Base-by-base conservation (phyloP, 2,797 vertebrate species). In the Silurus lanzhouensis region DNA sequence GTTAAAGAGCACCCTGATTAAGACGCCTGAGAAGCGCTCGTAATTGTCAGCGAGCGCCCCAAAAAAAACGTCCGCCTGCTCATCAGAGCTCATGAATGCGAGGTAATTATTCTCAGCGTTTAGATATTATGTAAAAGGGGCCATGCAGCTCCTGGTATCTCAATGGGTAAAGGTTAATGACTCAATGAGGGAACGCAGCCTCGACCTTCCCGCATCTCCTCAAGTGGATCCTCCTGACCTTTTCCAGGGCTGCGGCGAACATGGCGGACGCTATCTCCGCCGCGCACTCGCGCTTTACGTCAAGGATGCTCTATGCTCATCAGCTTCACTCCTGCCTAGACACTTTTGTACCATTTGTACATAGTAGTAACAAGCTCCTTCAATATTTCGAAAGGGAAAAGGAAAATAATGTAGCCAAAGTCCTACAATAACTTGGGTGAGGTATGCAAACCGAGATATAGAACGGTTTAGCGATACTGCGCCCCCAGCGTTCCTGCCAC, bases 151-250 rank as follows among this genome's bases (percentile, higher is more conserved):
- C 84, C 82, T 61, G 68, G 63, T 86, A 78, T 87, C 88, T 86
- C 86, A 89, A 86, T 90, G 92, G 90, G 92, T 89, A 93, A 93
- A 95, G 94, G 94, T 95, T 94, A 95, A 95, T 94, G 91, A 91
- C 91, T 92, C 87, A 84, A 88, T 91, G 82, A 88, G 90, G 89
- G 87, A 88, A 90, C 90, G 87, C 91, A 90, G 70, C 87, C 91
- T 90, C 86, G 84, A 86, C 88, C 84, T 90, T 91, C 80, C 4
- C 89, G 83, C 6, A 84, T 68, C 68, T 75, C 80, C 57, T 89
- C 72, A 61, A 90, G 89, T 75, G 63, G 85, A 87, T 89, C 79
- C 81, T 86, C 78, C 81, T 90, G 89, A 88, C 88, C 90, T 89
- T 88, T 86, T 86, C 27, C 58, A 27, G 71, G 83, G 31, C 72